Conservation (phyloP, 2,888 invertebrate genomes). For the Agrochola lota region DNA sequence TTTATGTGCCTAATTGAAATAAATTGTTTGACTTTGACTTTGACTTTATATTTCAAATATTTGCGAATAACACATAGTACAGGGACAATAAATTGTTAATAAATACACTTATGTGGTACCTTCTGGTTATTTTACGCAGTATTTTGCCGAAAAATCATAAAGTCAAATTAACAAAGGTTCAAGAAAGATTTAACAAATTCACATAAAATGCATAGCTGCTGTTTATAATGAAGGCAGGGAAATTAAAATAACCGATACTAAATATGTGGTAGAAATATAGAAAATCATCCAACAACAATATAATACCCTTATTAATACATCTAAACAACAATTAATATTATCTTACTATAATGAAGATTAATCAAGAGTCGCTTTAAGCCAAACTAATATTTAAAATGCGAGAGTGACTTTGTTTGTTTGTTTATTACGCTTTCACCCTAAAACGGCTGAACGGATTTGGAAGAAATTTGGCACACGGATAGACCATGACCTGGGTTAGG, state of each 20-base stretch:
- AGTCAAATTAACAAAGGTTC: neutral
- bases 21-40: too few species aligned
- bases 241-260: neutral
- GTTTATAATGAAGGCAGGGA: neutral
- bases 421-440: too few species aligned
- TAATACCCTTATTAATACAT: conserved; percentile 15
- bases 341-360: conserved; percentile 1
- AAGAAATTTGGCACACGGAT: too few species aligned
- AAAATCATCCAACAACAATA: conserved; percentile 9
- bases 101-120: neutral
- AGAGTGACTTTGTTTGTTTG: too few species aligned
- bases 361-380: conserved; percentile 11
- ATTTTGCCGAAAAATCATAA: neutral
- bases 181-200: neutral
- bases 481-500: too few species aligned
- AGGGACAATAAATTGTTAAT: neutral
- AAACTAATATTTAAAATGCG: too few species aligned
- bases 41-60: neutral
- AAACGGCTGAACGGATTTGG: too few species aligned
- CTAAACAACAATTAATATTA: conserved; percentile 33
- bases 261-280: neutral
- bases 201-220: neutral
- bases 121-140: neutral
- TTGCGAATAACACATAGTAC: neutral
- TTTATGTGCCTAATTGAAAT: too few species aligned